A percentile compares a stretch with the other conserved stretches of the same genome.
Evolutionary conservation across 2,113 vertebrate genomes (phyloP).

Genomic region (Oreochromis tanganicae): DNA sequence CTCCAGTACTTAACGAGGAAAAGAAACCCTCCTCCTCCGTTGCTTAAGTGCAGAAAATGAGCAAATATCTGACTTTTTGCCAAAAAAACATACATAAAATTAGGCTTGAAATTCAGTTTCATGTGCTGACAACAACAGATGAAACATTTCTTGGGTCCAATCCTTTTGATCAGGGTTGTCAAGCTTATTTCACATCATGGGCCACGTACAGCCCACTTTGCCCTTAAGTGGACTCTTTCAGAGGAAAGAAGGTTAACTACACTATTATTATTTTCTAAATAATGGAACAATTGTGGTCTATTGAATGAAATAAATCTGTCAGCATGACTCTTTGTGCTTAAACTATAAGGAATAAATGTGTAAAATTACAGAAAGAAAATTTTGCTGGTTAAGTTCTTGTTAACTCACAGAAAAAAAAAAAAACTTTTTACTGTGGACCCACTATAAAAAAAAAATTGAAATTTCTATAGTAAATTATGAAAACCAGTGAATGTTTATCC

Average conservation of each 20-base stretch:
- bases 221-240: background rate
- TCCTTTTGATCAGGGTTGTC: background rate
- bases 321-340: background rate
- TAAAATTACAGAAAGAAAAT: background rate
- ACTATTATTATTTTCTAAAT: background rate
- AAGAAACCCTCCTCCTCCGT: background rate
- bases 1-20: background rate
- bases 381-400: background rate
- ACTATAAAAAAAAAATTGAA: background rate
- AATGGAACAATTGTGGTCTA: background rate
- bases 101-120: background rate
- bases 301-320: background rate
- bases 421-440: background rate
- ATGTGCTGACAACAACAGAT: background rate
- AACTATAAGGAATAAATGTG: background rate
- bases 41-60: background rate
- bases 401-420: background rate
- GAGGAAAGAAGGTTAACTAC: background rate
- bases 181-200: background rate
- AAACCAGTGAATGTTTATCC: background rate
- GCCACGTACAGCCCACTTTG: background rate
- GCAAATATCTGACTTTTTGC: background rate
- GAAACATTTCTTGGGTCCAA: background rate
- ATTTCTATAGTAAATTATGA: background rate
- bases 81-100: background rate